Evolutionary conservation across 2,888 invertebrate species (phyloP).

Genomic region (Eristalinus aeneus): DNA sequence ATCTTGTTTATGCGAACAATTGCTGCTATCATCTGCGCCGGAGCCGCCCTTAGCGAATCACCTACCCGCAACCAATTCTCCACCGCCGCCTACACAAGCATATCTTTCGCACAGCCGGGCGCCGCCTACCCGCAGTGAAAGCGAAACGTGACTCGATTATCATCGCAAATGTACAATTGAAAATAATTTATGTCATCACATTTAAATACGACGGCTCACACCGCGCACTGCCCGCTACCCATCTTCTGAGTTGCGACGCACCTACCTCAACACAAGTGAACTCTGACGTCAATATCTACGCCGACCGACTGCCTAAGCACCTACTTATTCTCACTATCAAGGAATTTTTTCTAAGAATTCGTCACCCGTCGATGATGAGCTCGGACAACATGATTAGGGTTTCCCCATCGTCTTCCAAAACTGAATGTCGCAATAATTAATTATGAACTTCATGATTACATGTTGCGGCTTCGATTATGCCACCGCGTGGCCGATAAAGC

Average conservation of each 20-base stretch:
- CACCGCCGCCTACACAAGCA: not conserved
- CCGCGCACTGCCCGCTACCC: not conserved
- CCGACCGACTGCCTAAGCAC: not conserved
- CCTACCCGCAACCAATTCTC: not conserved
- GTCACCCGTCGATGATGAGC: not conserved
- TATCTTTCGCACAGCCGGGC: not conserved
- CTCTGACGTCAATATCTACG: constrained; percentile 1
- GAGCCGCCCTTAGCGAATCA: constrained; percentile 21
- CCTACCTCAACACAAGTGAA: constrained; percentile 37
- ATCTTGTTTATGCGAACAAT: constrained; percentile 21
- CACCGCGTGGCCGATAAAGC: constrained; percentile 26
- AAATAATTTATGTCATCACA: constrained; percentile 43
- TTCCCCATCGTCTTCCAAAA: not conserved
- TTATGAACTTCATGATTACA: constrained; percentile 52
- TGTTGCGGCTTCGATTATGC: constrained; percentile 35
- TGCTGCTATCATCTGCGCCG: constrained; percentile 26
- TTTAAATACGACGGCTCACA: constrained; percentile 5
- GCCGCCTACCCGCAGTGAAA: constrained; percentile 56
- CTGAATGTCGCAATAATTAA: constrained; percentile 52
- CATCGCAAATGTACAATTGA: constrained; percentile 39
- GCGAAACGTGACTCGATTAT: constrained; percentile 62
- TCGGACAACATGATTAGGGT: not conserved
- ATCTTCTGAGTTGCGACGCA: constrained; percentile 14
- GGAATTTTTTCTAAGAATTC: constrained; percentile 12
- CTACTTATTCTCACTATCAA: not conserved